Conservation (phyloP, 64 coral and sea anemone genomes). For the Anthopleura sola region DNA sequence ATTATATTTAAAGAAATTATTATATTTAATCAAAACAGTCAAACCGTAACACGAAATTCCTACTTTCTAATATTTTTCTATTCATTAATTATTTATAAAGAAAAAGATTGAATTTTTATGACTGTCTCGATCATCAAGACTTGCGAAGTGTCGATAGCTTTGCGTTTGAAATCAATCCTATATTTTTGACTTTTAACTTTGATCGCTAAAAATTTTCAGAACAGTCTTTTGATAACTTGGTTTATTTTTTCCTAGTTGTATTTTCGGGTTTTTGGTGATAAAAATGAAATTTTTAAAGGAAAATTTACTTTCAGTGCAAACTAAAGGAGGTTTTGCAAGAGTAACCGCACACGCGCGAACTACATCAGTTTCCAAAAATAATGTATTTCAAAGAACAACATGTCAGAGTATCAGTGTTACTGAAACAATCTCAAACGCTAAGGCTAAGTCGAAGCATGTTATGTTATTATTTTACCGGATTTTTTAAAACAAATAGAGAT, state of each 20-base stretch:
- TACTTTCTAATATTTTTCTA: neutral
- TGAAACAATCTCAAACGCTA: neutral
- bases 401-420: neutral
- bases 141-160: neutral
- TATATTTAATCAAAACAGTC: neutral
- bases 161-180: no score
- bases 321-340: no score
- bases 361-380: neutral
- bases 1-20: no score
- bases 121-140: neutral
- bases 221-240: no score
- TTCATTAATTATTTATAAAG: constrained; percentile 18
- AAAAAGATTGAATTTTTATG: neutral
- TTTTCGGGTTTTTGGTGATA: no score
- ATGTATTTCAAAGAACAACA: neutral
- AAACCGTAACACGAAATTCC: neutral
- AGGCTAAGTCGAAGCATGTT: neutral
- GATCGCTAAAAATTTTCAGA: no score
- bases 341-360: no score
- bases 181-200: no score
- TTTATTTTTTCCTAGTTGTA: no score
- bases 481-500: neutral
- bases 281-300: no score
- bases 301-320: no score
- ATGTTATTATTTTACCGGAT: neutral